Evolutionary conservation across 2,888 invertebrate genomes (phyloP), one percentile per base, ranked within the genome.

Genomic region (Aleiodes leptofemur): DNA sequence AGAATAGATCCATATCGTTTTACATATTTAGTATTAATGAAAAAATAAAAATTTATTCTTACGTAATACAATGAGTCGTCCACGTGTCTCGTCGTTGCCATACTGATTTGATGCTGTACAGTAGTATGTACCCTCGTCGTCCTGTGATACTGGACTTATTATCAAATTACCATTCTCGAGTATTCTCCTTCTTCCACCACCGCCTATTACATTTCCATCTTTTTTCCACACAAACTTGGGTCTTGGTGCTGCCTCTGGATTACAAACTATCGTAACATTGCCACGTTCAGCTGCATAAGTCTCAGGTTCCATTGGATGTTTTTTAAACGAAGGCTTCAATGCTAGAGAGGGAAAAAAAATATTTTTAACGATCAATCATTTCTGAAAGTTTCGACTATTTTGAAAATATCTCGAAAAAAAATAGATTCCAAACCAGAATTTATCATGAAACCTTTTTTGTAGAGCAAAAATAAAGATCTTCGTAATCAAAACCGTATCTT

Each of bases 201-300:
- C 92, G 1, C 95, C 92, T 73, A 95, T 92, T 1, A 95, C 91
- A 83, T 94, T 93, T 6, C 95, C 95, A 90, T 97, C 95, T 86
- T 97, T 96, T 83, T 95, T 96, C 98, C 98, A 98, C 51, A 93
- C 92, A 86, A 96, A 96, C 80, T 94, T 93, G 0, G 98, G 97
- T 82, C 93, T 93, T 0, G 98, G 98, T 0, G 98, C 97, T 13
- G 98, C 98, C 90, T 98, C 98, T 0, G 98, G 98, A 86, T 95
- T 94, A 87, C 98, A 98, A 72, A 93, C 92, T 72, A 98, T 94
- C 0, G 98, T 97, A 0, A 96, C 95, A 88, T 97, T 98, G 13
- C 97, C 96, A 80, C 95, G 95, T 88, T 97, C 95, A 1, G 96
- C 96, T 0, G 97, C 98, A 88, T 97, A 97, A 4, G 96, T 96